Base-by-base conservation (phyloP, 2,113 vertebrate species). In the Haplochromis burtoni region DNA sequence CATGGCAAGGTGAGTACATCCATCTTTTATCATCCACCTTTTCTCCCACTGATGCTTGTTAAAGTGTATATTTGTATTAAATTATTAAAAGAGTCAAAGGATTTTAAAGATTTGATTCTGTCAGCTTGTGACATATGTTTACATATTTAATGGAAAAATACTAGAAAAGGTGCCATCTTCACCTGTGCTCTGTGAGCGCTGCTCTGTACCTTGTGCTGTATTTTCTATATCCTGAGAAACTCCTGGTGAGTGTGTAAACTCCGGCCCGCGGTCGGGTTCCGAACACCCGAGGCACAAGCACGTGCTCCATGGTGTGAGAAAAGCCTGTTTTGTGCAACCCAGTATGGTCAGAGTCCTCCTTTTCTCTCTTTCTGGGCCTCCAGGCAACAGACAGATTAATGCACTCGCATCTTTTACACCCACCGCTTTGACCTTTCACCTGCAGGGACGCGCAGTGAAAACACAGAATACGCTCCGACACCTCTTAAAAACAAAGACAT, bases 301-400 rank as follows among this genome's bases (percentile, higher is more conserved):
- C 81, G 42, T 85, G 89, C 87, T 93, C 78, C 66, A 33, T 85
- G 83, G 89, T 93, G 88, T 94, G 88, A 94, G 93, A 95, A 91
- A 86, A 86, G 87, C 73, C 87, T 90, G 93, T 92, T 94, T 83
- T 87, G 73, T 80, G 91, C 89, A 93, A 95, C 85, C 73, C 83
- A 85, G 87, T 89, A 84, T 86, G 82, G 86, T 92, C 61, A 86
- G 90, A 93, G 87, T 94, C 89, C 80, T 87, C 88, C 89, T 91
- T 87, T 89, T 90, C 90, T 91, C 89, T 85, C 82, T 59, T 86
- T 83, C 92, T 81, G 93, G 94, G 94, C 93, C 87, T 63, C 71
- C 5, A 73, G 89, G 93, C 94, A 94, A 88, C 90, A 84, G 90
- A 84, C 89, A 81, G 89, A 96, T 95, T 90, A 95, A 94, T 92